A percentile compares a stretch with the other conserved stretches of the same genome.
Conservation (phyloP, 2,113 vertebrate genomes). For the Collichthys lucidus region DNA sequence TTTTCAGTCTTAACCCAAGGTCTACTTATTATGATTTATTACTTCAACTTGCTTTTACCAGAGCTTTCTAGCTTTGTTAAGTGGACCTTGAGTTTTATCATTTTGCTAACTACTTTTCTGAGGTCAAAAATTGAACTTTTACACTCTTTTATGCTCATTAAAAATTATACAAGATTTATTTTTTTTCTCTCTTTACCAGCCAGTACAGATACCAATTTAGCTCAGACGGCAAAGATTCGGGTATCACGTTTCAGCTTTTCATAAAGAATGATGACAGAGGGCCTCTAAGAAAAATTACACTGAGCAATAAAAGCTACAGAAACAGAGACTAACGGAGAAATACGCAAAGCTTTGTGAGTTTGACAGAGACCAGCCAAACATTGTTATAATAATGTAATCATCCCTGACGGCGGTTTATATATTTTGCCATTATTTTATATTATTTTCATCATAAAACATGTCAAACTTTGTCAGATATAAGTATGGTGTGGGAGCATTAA, state of each 20-base stretch:
- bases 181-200: not conserved
- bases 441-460: not conserved
- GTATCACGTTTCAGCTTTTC: not conserved
- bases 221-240: not conserved
- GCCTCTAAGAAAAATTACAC: not conserved
- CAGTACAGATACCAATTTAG: not conserved
- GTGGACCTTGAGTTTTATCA: not conserved
- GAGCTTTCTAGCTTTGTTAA: not conserved
- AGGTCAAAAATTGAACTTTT: not conserved
- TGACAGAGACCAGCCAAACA: not conserved
- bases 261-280: not conserved
- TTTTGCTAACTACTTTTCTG: not conserved
- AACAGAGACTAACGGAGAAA: not conserved
- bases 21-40: not conserved
- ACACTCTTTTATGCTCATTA: not conserved
- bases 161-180: not conserved
- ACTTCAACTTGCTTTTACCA: not conserved
- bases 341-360: not conserved
- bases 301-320: not conserved
- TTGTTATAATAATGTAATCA: not conserved
- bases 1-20: not conserved
- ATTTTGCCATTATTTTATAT: not conserved
- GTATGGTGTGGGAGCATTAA: not conserved
- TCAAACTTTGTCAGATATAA: constrained; percentile 16
- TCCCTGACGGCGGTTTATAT: not conserved